phyloP scores from a whole-genome alignment of 2,797 vertebrate genomes.

The Clarias platycephalus region DNA sequence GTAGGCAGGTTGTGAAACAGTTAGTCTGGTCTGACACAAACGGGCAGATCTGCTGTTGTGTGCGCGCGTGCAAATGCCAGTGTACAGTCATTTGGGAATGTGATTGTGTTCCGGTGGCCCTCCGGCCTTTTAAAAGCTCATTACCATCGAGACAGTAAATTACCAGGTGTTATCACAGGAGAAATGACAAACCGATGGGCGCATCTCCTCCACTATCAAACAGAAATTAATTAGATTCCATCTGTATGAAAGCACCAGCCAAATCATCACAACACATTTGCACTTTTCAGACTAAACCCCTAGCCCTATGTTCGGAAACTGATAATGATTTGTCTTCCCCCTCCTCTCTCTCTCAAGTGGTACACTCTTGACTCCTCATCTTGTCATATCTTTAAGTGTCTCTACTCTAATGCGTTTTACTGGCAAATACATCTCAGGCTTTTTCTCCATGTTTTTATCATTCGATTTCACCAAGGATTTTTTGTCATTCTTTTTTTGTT shows the following conservation, averaged over 20 bases:
- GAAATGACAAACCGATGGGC: slow-evolving; percentile 54
- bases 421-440: slow-evolving; percentile 40
- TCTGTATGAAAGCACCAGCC: slow-evolving; percentile 38
- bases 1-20: background rate
- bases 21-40: background rate
- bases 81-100: slow-evolving; percentile 41
- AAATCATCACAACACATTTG: slow-evolving; percentile 43
- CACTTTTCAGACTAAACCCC: slow-evolving; percentile 38
- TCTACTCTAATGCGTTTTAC: slow-evolving; percentile 48
- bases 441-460: slow-evolving; percentile 36
- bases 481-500: background rate
- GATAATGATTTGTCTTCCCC: slow-evolving; percentile 29
- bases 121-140: slow-evolving; percentile 53
- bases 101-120: slow-evolving; percentile 42
- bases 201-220: slow-evolving; percentile 54
- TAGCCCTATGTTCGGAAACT: slow-evolving; percentile 28
- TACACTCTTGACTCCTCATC: slow-evolving; percentile 41
- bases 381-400: slow-evolving; percentile 38
- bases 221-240: slow-evolving; percentile 57
- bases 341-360: slow-evolving; percentile 29
- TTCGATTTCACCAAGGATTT: slow-evolving; percentile 50
- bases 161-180: slow-evolving; percentile 57
- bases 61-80: slow-evolving; percentile 1
- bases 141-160: slow-evolving; percentile 53
- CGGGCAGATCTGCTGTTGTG: background rate